Evolutionary conservation across 2,888 invertebrate genomes (phyloP), one percentile per base, ranked within the genome.

Genomic region (Phragmatobia fuliginosa): DNA sequence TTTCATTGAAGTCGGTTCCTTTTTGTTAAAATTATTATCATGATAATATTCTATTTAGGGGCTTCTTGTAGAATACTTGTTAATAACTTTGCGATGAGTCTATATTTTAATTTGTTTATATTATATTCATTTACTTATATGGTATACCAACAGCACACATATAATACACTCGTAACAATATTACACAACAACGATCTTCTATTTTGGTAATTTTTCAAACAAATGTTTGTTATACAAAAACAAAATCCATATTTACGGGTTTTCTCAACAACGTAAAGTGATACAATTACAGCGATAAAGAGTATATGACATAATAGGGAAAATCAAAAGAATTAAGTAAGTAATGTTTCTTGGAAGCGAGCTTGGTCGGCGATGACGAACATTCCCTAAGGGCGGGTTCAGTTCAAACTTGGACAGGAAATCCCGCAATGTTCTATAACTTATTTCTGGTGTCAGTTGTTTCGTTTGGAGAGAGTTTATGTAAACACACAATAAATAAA

Each of bases 391-490:
- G 85, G 90, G 79, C 75, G 81, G 81, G 74, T 87, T 72, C 79
- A 67, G 74, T 74, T 75, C 75, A 84, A 89, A 88, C 86, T 86
- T 84, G 78, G 67, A 78, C 84, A 74, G 78, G 78, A 84, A 87
- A 85, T 78, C 83, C 83, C 83, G 81, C 84, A 87, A 83, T 80
- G 74, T 81, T 79, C 85, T 76, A 79, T 83, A 79, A 89, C 83
- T 90, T 87, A 86, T 85, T 87, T 78, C 80, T 81, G 63, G 68
- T 80, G 69, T 79, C 83, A 82, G 84, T 87, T 87, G 85, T 88
- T 89, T 87, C 84, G 88, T 88, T 88, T 84, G 84, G 79, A 77
- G 81, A 74, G 79, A 78, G 80, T 84, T 87, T 89, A 89, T 85
- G 85, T 87, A 88, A 90, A 85, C 78, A 82, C 85, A 87, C 87